These are phyloP conservation scores for Blastomussa wellsi DNA, from an alignment of 92 coral and sea anemone species.

Conservation along the genomic window DNA sequence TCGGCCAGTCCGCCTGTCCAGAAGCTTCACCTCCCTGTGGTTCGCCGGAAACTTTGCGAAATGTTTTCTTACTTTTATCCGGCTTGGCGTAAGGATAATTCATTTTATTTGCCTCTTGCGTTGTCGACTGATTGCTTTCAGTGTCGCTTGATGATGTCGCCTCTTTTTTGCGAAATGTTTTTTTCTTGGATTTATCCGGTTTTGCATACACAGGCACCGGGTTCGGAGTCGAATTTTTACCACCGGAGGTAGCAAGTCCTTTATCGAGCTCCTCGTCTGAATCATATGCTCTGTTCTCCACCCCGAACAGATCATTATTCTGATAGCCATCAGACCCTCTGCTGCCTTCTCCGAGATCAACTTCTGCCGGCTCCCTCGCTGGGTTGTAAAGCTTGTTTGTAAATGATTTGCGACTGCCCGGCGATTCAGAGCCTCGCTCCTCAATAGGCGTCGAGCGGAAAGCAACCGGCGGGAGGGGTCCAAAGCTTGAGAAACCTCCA, in stretches of 20 bases:
- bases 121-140: conserved; percentile 2
- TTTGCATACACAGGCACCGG: conserved; percentile 56
- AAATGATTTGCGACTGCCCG: conserved; percentile 53
- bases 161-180: conserved; percentile 32
- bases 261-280: conserved; percentile 61
- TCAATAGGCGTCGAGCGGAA: conserved; percentile 45
- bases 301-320: conserved; percentile 48
- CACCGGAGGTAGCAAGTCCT: conserved; percentile 23
- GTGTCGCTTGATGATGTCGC: not conserved
- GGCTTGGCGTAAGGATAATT: conserved; percentile 1
- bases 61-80: conserved; percentile 29
- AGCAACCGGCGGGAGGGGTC: conserved; percentile 71
- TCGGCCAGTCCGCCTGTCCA: conserved; percentile 4
- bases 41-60: not conserved
- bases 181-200: conserved; percentile 68
- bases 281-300: conserved; percentile 60
- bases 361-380: not conserved
- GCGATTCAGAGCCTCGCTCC: conserved; percentile 26
- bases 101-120: not conserved
- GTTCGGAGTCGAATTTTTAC: conserved; percentile 7
- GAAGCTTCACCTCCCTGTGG: conserved; percentile 18
- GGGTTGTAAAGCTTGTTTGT: conserved; percentile 55
- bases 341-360: conserved; percentile 21
- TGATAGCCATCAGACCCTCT: conserved; percentile 9
- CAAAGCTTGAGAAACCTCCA: conserved; percentile 83